Percentiles rank a stretch among this genome's conserved stretches.
These are phyloP conservation scores for Protobothrops mucrosquamatus DNA, from an alignment of 2,113 vertebrate species.

Conservation along the genomic window DNA sequence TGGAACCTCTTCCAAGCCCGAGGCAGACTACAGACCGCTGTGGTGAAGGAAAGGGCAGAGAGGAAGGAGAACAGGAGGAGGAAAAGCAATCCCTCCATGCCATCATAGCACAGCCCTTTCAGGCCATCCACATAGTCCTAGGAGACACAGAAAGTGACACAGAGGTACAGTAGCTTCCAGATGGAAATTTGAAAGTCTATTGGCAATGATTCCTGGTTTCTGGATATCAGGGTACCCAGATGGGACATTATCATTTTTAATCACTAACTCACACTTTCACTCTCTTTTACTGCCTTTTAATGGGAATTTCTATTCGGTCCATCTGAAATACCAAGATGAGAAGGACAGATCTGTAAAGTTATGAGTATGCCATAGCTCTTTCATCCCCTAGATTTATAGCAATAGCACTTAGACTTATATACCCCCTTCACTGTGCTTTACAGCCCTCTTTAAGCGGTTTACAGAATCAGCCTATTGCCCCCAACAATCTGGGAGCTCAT, in stretches of 20 bases:
- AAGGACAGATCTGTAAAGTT: not conserved
- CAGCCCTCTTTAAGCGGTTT: not conserved
- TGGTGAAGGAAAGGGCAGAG: slow-evolving; percentile 83
- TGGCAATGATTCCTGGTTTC: not conserved
- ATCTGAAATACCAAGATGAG: not conserved
- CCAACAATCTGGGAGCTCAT: not conserved
- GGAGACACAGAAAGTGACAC: not conserved
- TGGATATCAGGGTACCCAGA: not conserved
- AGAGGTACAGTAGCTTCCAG: not conserved
- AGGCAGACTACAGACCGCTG: slow-evolving; percentile 86
- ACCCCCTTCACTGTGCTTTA: not conserved
- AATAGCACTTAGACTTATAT: not conserved
- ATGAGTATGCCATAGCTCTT: not conserved
- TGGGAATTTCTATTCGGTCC: not conserved
- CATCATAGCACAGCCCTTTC: slow-evolving; percentile 87
- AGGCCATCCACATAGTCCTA: slow-evolving; percentile 86
- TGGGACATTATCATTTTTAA: not conserved
- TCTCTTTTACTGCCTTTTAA: not conserved
- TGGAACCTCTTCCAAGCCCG: slow-evolving; percentile 87
- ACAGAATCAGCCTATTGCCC: not conserved
- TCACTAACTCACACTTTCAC: not conserved
- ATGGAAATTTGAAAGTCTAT: not conserved
- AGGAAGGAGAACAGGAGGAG: slow-evolving; percentile 89
- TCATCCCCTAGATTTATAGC: not conserved
- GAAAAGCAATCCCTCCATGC: slow-evolving; percentile 87